Base-by-base conservation (phyloP, 2,113 vertebrate species). In the Lagopus leucura region DNA sequence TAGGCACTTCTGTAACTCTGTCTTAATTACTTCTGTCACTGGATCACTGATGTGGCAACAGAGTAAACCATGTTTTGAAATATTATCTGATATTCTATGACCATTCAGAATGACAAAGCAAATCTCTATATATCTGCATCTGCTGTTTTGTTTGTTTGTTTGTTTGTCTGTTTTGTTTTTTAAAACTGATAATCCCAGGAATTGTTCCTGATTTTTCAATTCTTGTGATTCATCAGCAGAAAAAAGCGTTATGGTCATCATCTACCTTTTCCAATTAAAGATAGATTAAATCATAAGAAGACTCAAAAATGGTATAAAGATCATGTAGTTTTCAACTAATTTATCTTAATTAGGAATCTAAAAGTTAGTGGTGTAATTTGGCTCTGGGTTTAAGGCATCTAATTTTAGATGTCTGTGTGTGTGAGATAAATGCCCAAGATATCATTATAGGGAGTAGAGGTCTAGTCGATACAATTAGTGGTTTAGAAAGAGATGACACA, bases 391-490 rank as follows among this genome's bases (percentile, higher is more conserved):
- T 92, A 85, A 95, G 42, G 66, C 19, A 66, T 63, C 85, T 91
- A 90, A 91, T 88, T 94, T 95, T 94, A 95, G 93, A 92, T 85
- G 64, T 27, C 19, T 0, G 4, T 45, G 40, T 58, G 11, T 58
- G 11, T 63, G 30, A 94, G 82, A 63, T 74, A 94, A 95, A 92
- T 88, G 79, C 50, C 42, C 64, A 80, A 16, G 55, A 88, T 91
- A 38, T 90, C 82, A 90, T 93, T 96, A 95, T 11, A 74, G 58
- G 73, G 40, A 86, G 55, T 58, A 92, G 75, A 95, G 72, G 38
- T 95, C 92, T 90, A 64, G 67, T 86, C 92, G 90, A 96, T 91
- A 82, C 82, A 94, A 86, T 95, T 96, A 94, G 85, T 88, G 82
- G 88, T 90, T 95, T 88, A 95, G 72, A 93, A 95, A 73, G 54